Evolutionary conservation across 2,113 vertebrate species (phyloP).

Genomic region (Serinus canaria): DNA sequence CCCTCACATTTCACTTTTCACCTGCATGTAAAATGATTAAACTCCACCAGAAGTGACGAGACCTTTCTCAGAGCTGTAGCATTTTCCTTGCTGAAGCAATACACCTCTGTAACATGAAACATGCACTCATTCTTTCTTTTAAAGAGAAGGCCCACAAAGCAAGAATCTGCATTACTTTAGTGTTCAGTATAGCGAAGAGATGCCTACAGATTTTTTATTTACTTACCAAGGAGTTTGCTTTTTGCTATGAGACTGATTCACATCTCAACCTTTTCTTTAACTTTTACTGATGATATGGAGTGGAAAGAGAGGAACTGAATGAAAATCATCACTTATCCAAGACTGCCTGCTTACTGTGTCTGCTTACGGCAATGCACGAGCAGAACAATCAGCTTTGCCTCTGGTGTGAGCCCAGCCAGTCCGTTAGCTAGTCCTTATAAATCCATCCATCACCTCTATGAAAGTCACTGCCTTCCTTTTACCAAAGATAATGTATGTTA

Average conservation of each 20-base stretch:
- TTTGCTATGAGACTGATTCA: neutral
- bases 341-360: neutral
- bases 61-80: neutral
- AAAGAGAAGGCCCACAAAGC: neutral
- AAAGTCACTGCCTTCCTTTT: slow-evolving; percentile 67
- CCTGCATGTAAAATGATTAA: neutral
- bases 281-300: neutral
- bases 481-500: slow-evolving; percentile 73
- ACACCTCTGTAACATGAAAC: neutral
- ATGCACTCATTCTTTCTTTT: neutral
- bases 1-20: neutral
- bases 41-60: neutral
- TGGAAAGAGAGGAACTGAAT: neutral
- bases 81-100: neutral
- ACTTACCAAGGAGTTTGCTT: neutral
- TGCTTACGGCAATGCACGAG: neutral
- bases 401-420: slow-evolving; percentile 44
- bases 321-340: slow-evolving; percentile 54
- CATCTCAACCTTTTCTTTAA: neutral
- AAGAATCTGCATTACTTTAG: neutral
- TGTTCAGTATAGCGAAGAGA: neutral
- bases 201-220: neutral
- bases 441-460: slow-evolving; percentile 62
- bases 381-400: slow-evolving; percentile 33
- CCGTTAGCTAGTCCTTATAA: slow-evolving; percentile 57